Conservation (phyloP, 2,888 invertebrate genomes). For the Hirtodrosophila histrioides region DNA sequence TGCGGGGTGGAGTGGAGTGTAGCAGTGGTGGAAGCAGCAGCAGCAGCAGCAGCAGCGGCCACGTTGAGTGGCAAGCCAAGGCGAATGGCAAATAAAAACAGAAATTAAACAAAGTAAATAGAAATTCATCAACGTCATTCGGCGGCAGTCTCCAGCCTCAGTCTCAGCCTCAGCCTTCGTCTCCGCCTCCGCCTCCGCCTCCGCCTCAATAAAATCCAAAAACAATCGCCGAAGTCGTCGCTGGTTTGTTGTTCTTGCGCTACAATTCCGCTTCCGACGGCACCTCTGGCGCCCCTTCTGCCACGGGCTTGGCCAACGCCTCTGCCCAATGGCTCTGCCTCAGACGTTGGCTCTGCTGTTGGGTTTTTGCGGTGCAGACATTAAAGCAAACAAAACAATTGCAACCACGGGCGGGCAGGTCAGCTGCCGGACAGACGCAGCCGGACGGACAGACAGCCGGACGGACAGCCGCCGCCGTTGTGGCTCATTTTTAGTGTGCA, state of each 20-base stretch:
- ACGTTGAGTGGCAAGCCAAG: constrained; percentile 60
- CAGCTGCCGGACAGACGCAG: constrained; percentile 32
- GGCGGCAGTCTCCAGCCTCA: constrained; percentile 31
- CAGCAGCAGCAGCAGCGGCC: constrained; percentile 2
- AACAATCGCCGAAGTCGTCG: constrained; percentile 53
- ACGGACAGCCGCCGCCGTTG: constrained; percentile 21
- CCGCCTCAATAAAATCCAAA: constrained; percentile 74
- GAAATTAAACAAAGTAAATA: constrained; percentile 80
- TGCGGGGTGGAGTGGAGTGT: not conserved
- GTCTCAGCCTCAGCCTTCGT: not conserved
- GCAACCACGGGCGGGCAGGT: constrained; percentile 40
- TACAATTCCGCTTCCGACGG: constrained; percentile 1
- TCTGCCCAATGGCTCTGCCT: constrained; percentile 3
- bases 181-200: constrained; percentile 2
- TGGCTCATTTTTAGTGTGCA: constrained; percentile 72
- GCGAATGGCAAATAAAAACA: constrained; percentile 79
- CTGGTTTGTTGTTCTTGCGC: constrained; percentile 54
- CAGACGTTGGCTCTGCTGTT: constrained; percentile 8
- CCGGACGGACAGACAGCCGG: constrained; percentile 28
- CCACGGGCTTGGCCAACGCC: constrained; percentile 14
- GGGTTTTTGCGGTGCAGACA: constrained; percentile 55
- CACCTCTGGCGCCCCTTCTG: constrained; percentile 1
- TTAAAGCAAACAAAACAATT: constrained; percentile 72
- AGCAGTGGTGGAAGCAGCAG: constrained; percentile 1
- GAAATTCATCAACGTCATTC: constrained; percentile 80